Conservation (phyloP, 2,797 vertebrate species). For the Argentina silus region DNA sequence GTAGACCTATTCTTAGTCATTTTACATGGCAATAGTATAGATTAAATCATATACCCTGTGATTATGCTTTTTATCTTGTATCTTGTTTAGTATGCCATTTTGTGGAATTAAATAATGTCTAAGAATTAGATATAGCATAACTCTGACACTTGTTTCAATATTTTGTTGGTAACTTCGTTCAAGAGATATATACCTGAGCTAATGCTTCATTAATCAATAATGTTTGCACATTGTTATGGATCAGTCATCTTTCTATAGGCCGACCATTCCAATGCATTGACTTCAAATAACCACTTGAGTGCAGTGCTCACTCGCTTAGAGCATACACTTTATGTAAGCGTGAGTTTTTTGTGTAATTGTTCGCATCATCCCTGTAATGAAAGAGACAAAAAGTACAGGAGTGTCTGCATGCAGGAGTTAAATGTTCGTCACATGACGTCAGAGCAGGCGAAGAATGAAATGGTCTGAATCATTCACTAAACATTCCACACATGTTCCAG, state of each 20-base stretch:
- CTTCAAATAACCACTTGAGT: constrained; percentile 59
- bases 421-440: constrained; percentile 58
- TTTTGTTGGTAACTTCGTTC: not conserved
- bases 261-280: constrained; percentile 39
- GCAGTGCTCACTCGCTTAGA: constrained; percentile 59
- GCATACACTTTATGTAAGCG: not conserved
- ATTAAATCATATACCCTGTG: too few species aligned
- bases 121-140: too few species aligned
- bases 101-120: too few species aligned
- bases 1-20: too few species aligned
- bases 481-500: constrained; percentile 43
- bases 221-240: not conserved
- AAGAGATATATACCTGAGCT: not conserved
- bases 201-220: not conserved
- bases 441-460: constrained; percentile 38
- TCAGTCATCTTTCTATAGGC: not conserved
- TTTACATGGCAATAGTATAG: too few species aligned
- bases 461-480: constrained; percentile 62
- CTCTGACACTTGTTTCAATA: not conserved
- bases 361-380: constrained; percentile 29
- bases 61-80: too few species aligned
- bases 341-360: constrained; percentile 1
- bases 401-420: constrained; percentile 26
- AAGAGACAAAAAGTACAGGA: constrained; percentile 15
- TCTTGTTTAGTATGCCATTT: too few species aligned